Evolutionary conservation across 2,113 vertebrate genomes (phyloP).

Genomic region (Asarcornis scutulata): DNA sequence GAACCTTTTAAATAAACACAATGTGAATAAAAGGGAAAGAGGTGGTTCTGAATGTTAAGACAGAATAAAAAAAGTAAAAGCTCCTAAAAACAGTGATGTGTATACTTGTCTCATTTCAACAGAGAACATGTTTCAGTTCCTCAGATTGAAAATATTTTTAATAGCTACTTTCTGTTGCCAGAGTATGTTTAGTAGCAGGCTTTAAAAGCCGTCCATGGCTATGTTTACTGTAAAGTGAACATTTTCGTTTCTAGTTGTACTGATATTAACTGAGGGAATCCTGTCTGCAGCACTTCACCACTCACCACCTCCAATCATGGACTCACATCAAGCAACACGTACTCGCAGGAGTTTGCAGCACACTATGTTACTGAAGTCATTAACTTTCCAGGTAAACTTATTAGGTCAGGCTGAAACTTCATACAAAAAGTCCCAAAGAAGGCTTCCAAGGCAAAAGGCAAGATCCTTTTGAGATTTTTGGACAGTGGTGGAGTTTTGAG

Average conservation of each 20-base stretch:
- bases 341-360: background rate
- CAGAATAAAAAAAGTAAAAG: background rate
- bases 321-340: background rate
- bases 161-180: conserved; percentile 4
- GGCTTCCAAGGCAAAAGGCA: background rate
- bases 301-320: accelerated
- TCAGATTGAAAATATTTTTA: conserved; percentile 35
- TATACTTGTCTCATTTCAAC: conserved; percentile 9
- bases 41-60: background rate
- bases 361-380: background rate
- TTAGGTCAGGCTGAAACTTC: background rate
- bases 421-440: accelerated
- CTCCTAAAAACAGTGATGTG: background rate
- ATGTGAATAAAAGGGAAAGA: conserved; percentile 34
- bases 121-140: conserved; percentile 13
- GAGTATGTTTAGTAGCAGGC: background rate
- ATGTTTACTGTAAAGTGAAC: background rate
- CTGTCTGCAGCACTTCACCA: background rate
- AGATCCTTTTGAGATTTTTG: background rate
- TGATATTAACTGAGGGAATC: background rate
- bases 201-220: background rate
- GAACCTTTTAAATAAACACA: conserved; percentile 59
- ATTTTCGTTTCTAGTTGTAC: background rate
- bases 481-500: background rate
- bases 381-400: background rate